These are phyloP conservation scores for Archivesica marissinica DNA, from an alignment of 1,140 invertebrate genomes.

Conservation along the genomic window DNA sequence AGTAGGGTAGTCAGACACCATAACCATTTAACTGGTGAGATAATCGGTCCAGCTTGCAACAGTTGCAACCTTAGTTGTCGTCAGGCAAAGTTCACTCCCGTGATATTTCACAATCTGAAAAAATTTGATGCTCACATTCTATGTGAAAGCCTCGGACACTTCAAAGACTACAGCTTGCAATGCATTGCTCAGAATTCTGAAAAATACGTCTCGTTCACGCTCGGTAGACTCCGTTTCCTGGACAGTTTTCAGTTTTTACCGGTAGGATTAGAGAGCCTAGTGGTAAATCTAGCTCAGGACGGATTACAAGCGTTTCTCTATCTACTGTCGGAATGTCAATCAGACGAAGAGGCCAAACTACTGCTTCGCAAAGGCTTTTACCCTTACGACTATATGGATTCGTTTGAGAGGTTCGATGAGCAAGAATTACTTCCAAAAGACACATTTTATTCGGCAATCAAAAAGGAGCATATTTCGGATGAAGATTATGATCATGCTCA, in stretches of 20 bases:
- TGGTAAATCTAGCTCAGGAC: constrained; percentile 17
- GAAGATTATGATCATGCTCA: too few relatives aligned
- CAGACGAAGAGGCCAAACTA: neutral
- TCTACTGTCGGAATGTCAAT: neutral
- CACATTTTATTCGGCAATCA: too few relatives aligned
- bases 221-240: constrained; percentile 3
- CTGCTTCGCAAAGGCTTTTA: constrained; percentile 24
- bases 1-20: too few relatives aligned
- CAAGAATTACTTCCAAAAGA: too few relatives aligned
- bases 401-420: too few relatives aligned
- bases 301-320: neutral
- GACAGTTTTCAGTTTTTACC: neutral
- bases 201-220: constrained; percentile 45
- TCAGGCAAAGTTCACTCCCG: constrained; percentile 17
- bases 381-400: constrained; percentile 36
- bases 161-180: constrained; percentile 72
- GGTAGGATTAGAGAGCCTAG: neutral
- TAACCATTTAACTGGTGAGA: too few relatives aligned
- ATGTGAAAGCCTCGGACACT: constrained; percentile 67
- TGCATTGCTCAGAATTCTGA: constrained; percentile 76
- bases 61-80: neutral
- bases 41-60: too few relatives aligned
- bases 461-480: too few relatives aligned
- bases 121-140: constrained; percentile 82
- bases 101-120: constrained; percentile 79